phyloP scores from a whole-genome alignment of 2,113 vertebrate species.

The Myrmophylax atrothorax region DNA sequence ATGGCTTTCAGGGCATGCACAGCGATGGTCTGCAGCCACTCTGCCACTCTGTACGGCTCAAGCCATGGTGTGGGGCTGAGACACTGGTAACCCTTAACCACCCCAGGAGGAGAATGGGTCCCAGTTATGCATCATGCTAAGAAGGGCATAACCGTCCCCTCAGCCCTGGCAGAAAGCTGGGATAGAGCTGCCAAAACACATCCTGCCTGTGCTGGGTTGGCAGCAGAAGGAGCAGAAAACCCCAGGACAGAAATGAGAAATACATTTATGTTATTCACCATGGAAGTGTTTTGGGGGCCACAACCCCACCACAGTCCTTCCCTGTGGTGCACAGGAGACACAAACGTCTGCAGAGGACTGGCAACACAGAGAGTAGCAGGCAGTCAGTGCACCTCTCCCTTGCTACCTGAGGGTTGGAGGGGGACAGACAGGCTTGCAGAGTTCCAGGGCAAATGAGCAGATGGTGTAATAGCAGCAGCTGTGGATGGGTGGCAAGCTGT shows the following conservation, averaged over 20 bases:
- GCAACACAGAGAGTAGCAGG: fast-evolving
- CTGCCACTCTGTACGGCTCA: fast-evolving
- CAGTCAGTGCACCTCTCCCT: background rate
- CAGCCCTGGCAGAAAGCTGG: background rate
- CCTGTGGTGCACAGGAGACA: background rate
- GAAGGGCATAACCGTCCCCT: background rate
- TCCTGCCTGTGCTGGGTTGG: background rate
- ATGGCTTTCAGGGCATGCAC: fast-evolving
- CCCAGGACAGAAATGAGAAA: background rate
- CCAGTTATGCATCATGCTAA: background rate
- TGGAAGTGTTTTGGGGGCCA: background rate
- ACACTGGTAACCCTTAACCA: background rate
- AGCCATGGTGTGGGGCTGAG: fast-evolving
- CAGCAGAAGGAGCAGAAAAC: background rate
- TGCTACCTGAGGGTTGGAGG: background rate
- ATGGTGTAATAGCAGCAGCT: background rate
- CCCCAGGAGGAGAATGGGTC: fast-evolving
- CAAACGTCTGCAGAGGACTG: background rate
- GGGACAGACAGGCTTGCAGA: background rate
- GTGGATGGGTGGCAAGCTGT: background rate
- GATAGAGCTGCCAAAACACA: background rate
- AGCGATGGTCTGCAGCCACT: background rate
- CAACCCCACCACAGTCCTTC: background rate
- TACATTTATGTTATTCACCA: background rate
- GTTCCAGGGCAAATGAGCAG: background rate